Conservation (phyloP, 2,888 invertebrate species). For the Rhopalosiphum nymphaeae region DNA sequence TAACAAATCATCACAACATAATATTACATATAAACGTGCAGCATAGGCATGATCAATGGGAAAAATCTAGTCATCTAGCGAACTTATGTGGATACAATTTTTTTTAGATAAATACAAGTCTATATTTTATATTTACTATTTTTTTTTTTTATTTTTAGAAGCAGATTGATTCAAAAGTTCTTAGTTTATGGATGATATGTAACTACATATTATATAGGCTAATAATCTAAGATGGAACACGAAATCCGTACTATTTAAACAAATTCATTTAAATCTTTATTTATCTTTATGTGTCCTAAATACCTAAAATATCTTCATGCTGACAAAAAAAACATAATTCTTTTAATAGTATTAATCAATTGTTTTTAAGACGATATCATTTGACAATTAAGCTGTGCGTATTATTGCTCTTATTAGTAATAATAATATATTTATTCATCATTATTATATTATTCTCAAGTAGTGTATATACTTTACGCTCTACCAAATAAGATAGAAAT, state of each 20-base stretch:
- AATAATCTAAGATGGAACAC: no score
- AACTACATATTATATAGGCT: no score
- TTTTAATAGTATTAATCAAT: not conserved
- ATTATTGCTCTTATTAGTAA: not conserved
- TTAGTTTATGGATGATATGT: no score
- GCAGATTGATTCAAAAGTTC: no score
- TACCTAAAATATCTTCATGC: not conserved
- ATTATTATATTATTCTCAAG: not conserved
- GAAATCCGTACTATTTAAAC: no score
- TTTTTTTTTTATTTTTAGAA: no score
- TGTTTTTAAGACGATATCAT: not conserved
- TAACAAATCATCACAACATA: not conserved
- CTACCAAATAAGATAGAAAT: not conserved
- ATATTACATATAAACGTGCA: not conserved
- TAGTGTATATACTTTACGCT: not conserved
- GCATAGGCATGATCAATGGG: not conserved
- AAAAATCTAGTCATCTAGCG: not conserved
- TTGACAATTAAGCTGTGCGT: not conserved
- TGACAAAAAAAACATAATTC: not conserved
- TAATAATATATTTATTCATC: not conserved
- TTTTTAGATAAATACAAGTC: not conserved
- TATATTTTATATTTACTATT: no score
- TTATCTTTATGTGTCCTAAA: no score
- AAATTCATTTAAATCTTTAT: no score
- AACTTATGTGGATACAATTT: not conserved